phyloP scores from a whole-genome alignment of 1,140 invertebrate genomes.

The Euwallacea fornicatus region DNA sequence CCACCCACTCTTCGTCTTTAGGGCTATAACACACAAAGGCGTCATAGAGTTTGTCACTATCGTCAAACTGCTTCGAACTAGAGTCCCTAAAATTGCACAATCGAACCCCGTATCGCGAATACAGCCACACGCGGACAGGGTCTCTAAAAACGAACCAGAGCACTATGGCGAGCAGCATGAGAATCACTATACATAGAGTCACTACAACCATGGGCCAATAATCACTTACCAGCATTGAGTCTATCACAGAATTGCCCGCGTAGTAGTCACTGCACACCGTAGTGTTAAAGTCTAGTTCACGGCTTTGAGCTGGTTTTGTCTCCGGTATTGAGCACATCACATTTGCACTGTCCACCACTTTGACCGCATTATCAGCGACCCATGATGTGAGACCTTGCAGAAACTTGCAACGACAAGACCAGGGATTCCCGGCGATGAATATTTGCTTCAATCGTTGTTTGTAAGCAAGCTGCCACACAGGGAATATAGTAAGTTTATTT shows the following conservation, averaged over 20 bases:
- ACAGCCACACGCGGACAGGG: slow-evolving; percentile 82
- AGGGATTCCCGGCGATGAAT: slow-evolving; percentile 77
- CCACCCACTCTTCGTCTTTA: slow-evolving; percentile 88
- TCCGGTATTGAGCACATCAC: slow-evolving; percentile 81
- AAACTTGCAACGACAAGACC: slow-evolving; percentile 89
- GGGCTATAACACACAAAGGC: slow-evolving; percentile 91
- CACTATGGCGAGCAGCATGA: slow-evolving; percentile 72
- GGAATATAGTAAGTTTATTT: slow-evolving; percentile 78
- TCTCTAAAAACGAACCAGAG: slow-evolving; percentile 82
- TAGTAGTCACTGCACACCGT: slow-evolving; percentile 83
- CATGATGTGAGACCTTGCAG: slow-evolving; percentile 82
- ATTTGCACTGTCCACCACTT: slow-evolving; percentile 74
- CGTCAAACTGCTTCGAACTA: slow-evolving; percentile 62
- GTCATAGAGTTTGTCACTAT: slow-evolving; percentile 86
- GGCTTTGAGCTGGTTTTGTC: slow-evolving; percentile 68
- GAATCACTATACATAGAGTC: slow-evolving; percentile 72
- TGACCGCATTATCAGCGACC: slow-evolving; percentile 78
- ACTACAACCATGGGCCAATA: slow-evolving; percentile 83
- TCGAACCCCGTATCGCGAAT: slow-evolving; percentile 81
- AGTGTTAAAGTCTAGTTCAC: slow-evolving; percentile 77
- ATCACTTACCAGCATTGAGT: slow-evolving; percentile 79
- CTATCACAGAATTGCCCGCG: slow-evolving; percentile 77
- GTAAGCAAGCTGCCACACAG: slow-evolving; percentile 78
- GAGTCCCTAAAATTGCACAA: slow-evolving; percentile 65
- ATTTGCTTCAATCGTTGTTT: slow-evolving; percentile 73